Conservation (phyloP, 2,797 vertebrate genomes). For the Squalus acanthias region DNA sequence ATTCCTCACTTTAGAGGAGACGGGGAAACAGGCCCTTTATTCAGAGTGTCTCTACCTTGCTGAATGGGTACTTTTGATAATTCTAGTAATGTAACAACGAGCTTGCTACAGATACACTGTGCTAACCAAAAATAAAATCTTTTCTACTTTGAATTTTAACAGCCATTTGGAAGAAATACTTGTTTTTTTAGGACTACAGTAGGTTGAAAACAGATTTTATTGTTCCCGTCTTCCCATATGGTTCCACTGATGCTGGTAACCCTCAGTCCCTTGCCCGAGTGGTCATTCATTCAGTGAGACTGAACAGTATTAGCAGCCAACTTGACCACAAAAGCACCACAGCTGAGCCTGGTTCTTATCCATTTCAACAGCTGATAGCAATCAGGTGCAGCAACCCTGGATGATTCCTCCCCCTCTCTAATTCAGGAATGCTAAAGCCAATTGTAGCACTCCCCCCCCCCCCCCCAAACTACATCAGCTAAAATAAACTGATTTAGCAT, state of each 20-base stretch:
- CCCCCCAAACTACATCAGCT: not conserved
- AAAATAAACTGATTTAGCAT: not conserved
- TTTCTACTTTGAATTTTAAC: not conserved
- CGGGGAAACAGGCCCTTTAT: not conserved
- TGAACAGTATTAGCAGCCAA: not conserved
- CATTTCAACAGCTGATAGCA: not conserved
- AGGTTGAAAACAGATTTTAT: not conserved
- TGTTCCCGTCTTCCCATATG: not conserved
- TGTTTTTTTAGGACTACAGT: not conserved
- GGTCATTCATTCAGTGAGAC: not conserved
- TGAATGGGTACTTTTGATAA: slow-evolving; percentile 6
- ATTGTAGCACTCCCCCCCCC: not conserved
- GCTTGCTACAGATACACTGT: not conserved
- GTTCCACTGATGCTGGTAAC: not conserved
- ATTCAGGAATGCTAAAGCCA: not conserved
- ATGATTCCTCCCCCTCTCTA: not conserved
- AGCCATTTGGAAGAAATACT: not conserved
- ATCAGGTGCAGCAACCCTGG: not conserved
- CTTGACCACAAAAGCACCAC: not conserved
- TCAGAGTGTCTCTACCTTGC: not conserved
- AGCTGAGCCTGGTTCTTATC: not conserved
- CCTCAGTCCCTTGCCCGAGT: not conserved
- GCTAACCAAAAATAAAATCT: not conserved
- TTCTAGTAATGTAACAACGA: not conserved
- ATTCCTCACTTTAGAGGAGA: not conserved